Conservation (phyloP, 2,888 invertebrate genomes). For the Ormyrus rosae region DNA sequence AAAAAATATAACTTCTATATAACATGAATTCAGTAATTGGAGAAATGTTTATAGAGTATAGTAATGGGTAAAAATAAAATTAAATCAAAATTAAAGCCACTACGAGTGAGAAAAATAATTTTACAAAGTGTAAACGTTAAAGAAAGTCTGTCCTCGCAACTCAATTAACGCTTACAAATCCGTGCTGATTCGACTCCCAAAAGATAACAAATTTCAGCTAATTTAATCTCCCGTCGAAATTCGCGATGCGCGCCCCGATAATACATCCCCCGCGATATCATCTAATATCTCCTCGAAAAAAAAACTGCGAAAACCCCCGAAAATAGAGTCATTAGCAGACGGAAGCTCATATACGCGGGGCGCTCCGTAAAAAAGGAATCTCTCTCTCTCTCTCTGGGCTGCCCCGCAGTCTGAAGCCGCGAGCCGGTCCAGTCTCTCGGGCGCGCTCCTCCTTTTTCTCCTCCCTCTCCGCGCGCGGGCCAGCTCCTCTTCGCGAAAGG, state of each 20-base stretch:
- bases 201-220: no score
- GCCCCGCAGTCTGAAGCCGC: slow-evolving; percentile 49
- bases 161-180: no score
- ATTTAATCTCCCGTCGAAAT: slow-evolving; percentile 22
- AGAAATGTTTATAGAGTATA: no score
- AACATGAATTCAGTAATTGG: no score
- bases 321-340: slow-evolving; percentile 55
- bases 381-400: background rate
- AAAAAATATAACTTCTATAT: no score
- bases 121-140: no score
- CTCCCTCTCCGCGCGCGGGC: background rate
- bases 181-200: no score
- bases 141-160: no score
- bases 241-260: background rate
- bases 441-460: background rate
- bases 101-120: no score
- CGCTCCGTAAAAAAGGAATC: background rate
- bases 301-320: slow-evolving; percentile 50
- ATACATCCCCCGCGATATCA: background rate
- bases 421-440: background rate
- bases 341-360: no score
- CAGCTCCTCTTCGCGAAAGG: slow-evolving; percentile 17
- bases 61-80: no score
- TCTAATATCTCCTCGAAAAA: slow-evolving; percentile 15
- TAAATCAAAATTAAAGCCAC: no score